Evolutionary conservation across 2,113 vertebrate species (phyloP).

Genomic region (Perca fluviatilis): DNA sequence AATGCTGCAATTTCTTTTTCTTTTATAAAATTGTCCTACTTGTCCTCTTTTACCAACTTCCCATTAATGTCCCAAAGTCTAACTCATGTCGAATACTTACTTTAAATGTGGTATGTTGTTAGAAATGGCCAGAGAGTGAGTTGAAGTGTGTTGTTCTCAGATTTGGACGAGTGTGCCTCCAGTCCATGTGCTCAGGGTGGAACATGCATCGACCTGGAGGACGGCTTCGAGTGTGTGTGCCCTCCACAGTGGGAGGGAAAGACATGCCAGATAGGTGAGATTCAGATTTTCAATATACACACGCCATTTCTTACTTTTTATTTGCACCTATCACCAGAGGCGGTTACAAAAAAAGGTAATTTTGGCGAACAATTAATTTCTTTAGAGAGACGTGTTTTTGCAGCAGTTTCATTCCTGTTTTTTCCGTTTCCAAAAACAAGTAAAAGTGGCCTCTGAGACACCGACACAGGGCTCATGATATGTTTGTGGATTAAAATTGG

Average conservation of each 20-base stretch:
- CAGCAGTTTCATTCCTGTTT: constrained; percentile 12
- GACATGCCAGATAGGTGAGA: constrained; percentile 96
- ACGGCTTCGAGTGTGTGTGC: constrained; percentile 95
- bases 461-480: background rate
- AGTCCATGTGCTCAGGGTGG: constrained; percentile 92
- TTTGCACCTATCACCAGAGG: background rate
- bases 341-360: too few relatives aligned
- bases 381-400: background rate
- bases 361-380: background rate
- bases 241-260: constrained; percentile 94
- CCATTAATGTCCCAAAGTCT: background rate
- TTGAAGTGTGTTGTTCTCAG: constrained; percentile 72
- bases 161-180: constrained; percentile 92
- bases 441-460: constrained; percentile 2
- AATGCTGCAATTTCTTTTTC: too few relatives aligned
- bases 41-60: background rate
- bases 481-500: constrained; percentile 42
- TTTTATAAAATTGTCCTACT: too few relatives aligned
- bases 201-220: constrained; percentile 92
- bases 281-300: background rate
- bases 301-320: background rate
- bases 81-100: background rate
- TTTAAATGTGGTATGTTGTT: background rate
- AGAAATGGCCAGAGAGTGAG: background rate
- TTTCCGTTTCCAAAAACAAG: constrained; percentile 14